phyloP scores from a whole-genome alignment of 2,888 invertebrate genomes.

The Malthinus flaveolus region DNA sequence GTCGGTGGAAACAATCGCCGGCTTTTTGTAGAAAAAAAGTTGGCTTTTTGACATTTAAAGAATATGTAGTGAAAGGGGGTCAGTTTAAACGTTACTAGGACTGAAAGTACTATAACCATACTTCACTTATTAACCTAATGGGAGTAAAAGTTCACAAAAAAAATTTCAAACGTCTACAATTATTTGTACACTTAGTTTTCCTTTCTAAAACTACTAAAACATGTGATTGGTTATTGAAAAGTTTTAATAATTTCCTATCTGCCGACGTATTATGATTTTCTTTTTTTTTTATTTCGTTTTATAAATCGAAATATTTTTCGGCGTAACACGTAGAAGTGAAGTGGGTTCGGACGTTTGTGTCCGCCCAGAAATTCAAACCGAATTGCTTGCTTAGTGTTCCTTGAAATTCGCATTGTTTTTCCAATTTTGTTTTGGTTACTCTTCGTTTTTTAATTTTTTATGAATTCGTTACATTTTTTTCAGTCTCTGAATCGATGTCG shows the following conservation, averaged over 20 bases:
- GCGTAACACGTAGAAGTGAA: slow-evolving; percentile 7
- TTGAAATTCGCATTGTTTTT: slow-evolving; percentile 40
- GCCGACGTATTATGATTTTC: neutral
- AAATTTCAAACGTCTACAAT: too few relatives aligned
- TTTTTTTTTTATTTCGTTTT: neutral
- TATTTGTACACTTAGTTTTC: too few relatives aligned
- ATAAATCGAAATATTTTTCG: neutral
- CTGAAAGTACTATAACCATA: too few relatives aligned
- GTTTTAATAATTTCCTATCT: neutral
- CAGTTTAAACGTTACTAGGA: too few relatives aligned
- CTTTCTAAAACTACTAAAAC: too few relatives aligned
- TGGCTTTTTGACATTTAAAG: too few relatives aligned
- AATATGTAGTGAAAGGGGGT: too few relatives aligned
- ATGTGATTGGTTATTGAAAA: neutral
- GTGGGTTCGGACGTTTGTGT: slow-evolving; percentile 25
- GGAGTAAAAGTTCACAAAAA: too few relatives aligned
- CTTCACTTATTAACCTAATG: too few relatives aligned
- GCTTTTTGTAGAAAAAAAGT: too few relatives aligned
- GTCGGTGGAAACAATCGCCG: too few relatives aligned
- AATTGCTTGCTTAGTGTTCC: slow-evolving; percentile 38
- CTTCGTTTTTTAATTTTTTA: slow-evolving; percentile 25
- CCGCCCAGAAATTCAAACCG: slow-evolving; percentile 36
- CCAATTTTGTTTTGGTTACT: slow-evolving; percentile 36
- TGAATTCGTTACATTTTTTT: neutral
- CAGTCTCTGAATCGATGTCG: too few relatives aligned